Evolutionary conservation across 1,140 invertebrate species (phyloP).

Genomic region (Caenorhabditis elegans): DNA sequence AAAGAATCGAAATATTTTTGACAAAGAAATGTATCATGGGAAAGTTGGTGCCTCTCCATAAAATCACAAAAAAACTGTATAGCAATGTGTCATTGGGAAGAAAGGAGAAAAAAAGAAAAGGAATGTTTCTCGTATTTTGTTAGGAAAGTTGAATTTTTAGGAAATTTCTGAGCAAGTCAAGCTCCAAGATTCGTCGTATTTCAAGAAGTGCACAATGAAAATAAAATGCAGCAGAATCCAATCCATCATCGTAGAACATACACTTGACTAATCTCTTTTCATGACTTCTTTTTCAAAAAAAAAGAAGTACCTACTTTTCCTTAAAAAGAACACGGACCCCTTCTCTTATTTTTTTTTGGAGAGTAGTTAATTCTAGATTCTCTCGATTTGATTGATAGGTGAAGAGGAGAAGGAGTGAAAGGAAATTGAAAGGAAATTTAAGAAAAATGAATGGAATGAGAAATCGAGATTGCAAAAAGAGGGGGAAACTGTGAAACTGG

Average conservation of each 20-base stretch:
- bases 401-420: not conserved
- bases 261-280: constrained; percentile 18
- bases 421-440: not conserved
- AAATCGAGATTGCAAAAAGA: no score
- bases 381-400: not conserved
- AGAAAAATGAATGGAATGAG: not conserved
- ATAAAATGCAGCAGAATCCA: not conserved
- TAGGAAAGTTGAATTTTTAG: no score
- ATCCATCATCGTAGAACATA: constrained; percentile 30
- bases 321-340: not conserved
- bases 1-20: no score
- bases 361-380: not conserved
- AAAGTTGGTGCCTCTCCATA: no score
- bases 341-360: not conserved
- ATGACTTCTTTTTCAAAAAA: not conserved
- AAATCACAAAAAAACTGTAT: not conserved
- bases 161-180: no score
- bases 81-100: no score
- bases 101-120: no score
- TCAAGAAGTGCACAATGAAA: no score
- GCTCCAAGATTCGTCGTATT: no score
- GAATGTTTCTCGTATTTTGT: no score
- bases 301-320: not conserved
- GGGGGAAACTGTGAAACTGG: no score
- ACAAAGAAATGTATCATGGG: no score